A percentile compares a stretch with the other conserved stretches of the same genome.
These are phyloP conservation scores for Operophtera brumata DNA, from an alignment of 2,888 invertebrate species.

Conservation along the genomic window DNA sequence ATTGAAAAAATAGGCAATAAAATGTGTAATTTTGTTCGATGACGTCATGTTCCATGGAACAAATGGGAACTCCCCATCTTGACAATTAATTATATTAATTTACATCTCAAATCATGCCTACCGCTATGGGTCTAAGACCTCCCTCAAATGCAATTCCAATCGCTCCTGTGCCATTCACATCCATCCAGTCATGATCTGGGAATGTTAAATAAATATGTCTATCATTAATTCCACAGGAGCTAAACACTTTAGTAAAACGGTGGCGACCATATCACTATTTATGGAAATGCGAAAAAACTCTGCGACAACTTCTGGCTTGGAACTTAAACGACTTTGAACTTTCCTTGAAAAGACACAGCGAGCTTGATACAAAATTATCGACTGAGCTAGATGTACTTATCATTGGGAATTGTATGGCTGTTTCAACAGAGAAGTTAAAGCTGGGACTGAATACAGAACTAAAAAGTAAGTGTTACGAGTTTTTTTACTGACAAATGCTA, in stretches of 20 bases:
- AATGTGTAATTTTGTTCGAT: no score
- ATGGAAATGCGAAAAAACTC: conserved; percentile 92
- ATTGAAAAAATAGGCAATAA: no score
- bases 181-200: no score
- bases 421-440: conserved; percentile 91
- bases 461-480: conserved; percentile 80
- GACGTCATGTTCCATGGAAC: no score
- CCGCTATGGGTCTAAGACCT: no score
- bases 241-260: conserved; percentile 88
- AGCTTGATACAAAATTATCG: conserved; percentile 86
- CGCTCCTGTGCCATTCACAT: no score
- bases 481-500: neutral
- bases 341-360: conserved; percentile 87
- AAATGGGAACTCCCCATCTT: no score
- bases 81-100: no score
- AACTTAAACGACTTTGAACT: conserved; percentile 88
- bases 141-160: no score
- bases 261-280: conserved; percentile 94
- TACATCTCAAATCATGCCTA: no score
- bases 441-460: conserved; percentile 91
- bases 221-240: conserved; percentile 80
- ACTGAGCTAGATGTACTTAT: conserved; percentile 87
- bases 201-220: neutral
- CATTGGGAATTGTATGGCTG: conserved; percentile 87
- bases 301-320: conserved; percentile 87